Conservation (phyloP, 2,888 invertebrate genomes). For the Campoplex capitator region DNA sequence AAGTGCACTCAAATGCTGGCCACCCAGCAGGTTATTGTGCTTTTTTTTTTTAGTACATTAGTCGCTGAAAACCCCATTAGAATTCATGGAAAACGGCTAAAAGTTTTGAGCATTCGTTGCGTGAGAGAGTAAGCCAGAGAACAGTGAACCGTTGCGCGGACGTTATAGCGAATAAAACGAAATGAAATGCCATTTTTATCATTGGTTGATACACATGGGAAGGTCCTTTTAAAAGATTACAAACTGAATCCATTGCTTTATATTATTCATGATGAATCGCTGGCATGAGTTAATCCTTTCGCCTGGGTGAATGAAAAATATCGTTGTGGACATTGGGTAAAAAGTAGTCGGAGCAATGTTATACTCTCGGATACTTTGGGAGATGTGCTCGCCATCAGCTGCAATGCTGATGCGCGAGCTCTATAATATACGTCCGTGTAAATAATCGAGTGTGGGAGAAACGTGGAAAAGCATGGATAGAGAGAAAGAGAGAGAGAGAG, state of each 20-base stretch:
- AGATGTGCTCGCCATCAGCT: conserved; percentile 36
- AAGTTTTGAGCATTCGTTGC: neutral
- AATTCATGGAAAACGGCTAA: neutral
- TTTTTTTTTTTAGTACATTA: neutral
- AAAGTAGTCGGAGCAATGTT: conserved; percentile 9
- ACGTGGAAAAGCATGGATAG: neutral
- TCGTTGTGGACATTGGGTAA: neutral
- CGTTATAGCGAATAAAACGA: neutral
- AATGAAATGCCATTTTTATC: neutral
- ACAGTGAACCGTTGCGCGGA: neutral
- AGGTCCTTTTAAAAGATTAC: conserved; percentile 18
- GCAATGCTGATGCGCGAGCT: conserved; percentile 40
- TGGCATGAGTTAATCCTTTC: conserved; percentile 9
- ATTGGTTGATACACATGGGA: neutral
- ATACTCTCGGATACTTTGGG: conserved; percentile 24
- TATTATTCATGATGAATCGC: conserved; percentile 5
- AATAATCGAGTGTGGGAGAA: conserved; percentile 59
- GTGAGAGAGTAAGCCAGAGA: neutral
- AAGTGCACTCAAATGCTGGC: neutral
- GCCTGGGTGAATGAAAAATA: conserved; percentile 4
- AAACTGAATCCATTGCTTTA: conserved; percentile 9
- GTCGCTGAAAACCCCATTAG: neutral
- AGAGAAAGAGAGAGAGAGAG: conserved; percentile 5
- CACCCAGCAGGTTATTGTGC: neutral
- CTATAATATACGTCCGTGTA: conserved; percentile 51